Conservation (phyloP, 2,113 vertebrate species). For the Bubalus kerabau region DNA sequence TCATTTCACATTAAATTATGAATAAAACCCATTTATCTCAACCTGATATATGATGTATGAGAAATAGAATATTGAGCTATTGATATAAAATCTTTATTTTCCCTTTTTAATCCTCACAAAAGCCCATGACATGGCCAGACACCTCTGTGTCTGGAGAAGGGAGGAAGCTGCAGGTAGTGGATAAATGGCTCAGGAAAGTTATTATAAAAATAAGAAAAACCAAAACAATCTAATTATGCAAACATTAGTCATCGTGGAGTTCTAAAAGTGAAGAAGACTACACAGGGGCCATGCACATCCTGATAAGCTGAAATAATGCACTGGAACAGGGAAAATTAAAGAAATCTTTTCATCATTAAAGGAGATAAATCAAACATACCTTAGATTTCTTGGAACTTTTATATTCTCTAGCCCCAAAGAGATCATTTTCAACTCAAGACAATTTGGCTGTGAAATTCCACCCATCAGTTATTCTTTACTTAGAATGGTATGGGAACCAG, state of each 20-base stretch:
- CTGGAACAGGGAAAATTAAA: neutral
- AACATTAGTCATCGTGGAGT: neutral
- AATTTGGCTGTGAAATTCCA: neutral
- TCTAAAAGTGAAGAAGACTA: neutral
- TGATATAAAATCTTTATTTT: neutral
- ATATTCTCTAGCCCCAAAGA: neutral
- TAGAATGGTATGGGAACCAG: neutral
- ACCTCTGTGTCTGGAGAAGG: neutral
- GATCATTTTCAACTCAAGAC: neutral
- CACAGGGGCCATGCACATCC: neutral
- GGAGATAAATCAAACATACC: neutral
- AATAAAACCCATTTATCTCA: neutral
- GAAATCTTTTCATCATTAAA: neutral
- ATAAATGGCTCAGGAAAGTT: neutral
- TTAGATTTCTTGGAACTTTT: neutral
- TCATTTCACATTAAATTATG: neutral
- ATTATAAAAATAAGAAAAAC: neutral
- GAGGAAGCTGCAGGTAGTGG: neutral
- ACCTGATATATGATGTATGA: neutral
- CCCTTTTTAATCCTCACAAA: neutral
- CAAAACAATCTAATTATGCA: neutral
- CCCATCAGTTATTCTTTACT: neutral
- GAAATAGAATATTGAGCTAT: neutral
- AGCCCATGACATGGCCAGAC: neutral
- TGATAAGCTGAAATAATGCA: neutral